Evolutionary conservation across 2,888 invertebrate genomes (phyloP), one percentile per base, ranked within the genome.

Genomic region (Lamproptera curius): DNA sequence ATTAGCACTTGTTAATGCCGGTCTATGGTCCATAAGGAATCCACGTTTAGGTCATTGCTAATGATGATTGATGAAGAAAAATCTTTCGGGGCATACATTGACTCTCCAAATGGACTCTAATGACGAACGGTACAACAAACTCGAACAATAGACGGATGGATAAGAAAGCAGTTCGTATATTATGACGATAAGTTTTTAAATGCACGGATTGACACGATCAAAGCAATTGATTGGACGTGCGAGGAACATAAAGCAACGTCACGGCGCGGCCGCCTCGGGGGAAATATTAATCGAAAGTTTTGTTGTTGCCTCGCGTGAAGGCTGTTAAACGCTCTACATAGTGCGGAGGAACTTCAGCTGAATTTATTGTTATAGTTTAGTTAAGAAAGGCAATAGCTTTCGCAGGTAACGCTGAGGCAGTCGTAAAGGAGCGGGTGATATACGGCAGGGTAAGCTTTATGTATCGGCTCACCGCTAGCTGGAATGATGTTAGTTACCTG

Each of bases 291-390:
- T 44, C 34, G 35, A 43, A 49, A 50, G 31, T 41, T 50, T 41
- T 38, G 41, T 45, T 41, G 44, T 39, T 31, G 37, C 26, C 34
- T 39, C 57, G 64, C 73, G 71, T 74, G 69, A 70, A 69, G 73
- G 70, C 65, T 72, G 72, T 73, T 73, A 72, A 78, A 74, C 70
- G 67, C 61, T 68, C 72, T 72, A 67, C 44, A 36, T 44, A 35
- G 31, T 42, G 42, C 13, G 11, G 39, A 38, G 34, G 39, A 76
- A 77, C 70, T 78, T 78, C 67, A 66, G 57, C 58, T 56, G 66
- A 76, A 80, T 80, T 79, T 79, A 81, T 76, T 71, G 76, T 75
- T 77, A 78, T 76, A 79, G 78, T 76, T 77, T 70, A 68, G 70
- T 73, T 70, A 70, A 73, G 69, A 71, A 71, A 70, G 65, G 71